These are phyloP conservation scores for Apocheima hispidaria DNA, from an alignment of 2,888 invertebrate genomes.

Conservation along the genomic window DNA sequence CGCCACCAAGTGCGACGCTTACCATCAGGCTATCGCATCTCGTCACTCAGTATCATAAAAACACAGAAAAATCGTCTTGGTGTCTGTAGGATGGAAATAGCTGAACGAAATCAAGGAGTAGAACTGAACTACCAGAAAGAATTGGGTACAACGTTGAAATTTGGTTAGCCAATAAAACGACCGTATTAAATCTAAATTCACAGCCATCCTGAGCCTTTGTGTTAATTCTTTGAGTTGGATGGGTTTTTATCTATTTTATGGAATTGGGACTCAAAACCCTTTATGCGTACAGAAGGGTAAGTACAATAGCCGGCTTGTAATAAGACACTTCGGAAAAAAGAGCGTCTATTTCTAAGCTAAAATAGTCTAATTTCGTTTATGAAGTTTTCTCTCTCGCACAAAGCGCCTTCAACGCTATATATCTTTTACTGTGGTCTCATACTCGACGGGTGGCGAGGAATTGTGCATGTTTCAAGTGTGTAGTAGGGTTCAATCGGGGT, in stretches of 20 bases:
- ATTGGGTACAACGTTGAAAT: too few relatives aligned
- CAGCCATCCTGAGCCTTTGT: constrained; percentile 7
- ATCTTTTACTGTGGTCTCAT: too few relatives aligned
- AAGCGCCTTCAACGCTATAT: not conserved
- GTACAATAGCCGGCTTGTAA: not conserved
- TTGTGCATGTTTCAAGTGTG: too few relatives aligned
- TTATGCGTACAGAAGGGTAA: constrained; percentile 7
- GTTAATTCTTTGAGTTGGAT: constrained; percentile 15
- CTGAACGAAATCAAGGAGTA: too few relatives aligned
- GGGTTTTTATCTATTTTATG: constrained; percentile 14
- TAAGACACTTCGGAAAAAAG: not conserved
- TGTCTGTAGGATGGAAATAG: too few relatives aligned
- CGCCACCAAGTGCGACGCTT: too few relatives aligned
- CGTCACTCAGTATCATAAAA: too few relatives aligned
- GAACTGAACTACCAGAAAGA: too few relatives aligned
- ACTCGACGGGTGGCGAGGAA: too few relatives aligned
- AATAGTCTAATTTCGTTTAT: not conserved
- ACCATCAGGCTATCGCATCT: too few relatives aligned
- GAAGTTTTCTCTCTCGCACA: not conserved
- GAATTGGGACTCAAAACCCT: constrained; percentile 14
- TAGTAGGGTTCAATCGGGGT: too few relatives aligned
- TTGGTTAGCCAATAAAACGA: not conserved
- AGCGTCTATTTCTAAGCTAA: not conserved
- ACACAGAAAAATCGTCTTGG: too few relatives aligned
- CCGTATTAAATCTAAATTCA: constrained; percentile 5